Evolutionary conservation across 1,140 invertebrate genomes (phyloP).

Genomic region (Artemia franciscana): DNA sequence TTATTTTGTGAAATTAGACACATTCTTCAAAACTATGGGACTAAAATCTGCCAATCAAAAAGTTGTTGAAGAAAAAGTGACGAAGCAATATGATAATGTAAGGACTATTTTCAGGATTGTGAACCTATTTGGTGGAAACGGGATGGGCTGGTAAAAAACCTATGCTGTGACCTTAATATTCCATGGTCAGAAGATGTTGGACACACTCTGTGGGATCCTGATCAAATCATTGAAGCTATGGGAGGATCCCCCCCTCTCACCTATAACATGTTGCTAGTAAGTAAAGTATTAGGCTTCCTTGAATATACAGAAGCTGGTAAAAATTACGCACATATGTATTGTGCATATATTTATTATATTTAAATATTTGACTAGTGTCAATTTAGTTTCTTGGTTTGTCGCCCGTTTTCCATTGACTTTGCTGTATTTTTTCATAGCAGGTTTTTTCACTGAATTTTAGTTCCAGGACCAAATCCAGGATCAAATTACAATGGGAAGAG

Average conservation of each 20-base stretch:
- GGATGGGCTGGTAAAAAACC: constrained; percentile 30
- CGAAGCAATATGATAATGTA: no score
- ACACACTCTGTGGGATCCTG: constrained; percentile 42
- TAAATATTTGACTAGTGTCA: no score
- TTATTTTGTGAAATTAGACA: no score
- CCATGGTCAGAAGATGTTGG: constrained; percentile 31
- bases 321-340: background rate
- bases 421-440: constrained; percentile 2
- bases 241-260: constrained; percentile 36
- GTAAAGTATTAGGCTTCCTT: constrained; percentile 11
- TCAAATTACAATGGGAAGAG: no score
- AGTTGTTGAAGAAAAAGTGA: no score
- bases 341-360: no score
- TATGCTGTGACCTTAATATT: constrained; percentile 30
- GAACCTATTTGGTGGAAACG: constrained; percentile 40
- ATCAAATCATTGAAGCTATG: constrained; percentile 35
- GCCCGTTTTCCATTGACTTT: background rate
- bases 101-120: constrained; percentile 34
- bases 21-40: no score
- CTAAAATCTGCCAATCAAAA: no score
- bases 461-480: no score
- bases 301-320: background rate
- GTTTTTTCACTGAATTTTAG: no score
- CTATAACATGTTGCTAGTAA: constrained; percentile 44
- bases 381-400: background rate